A percentile compares a stretch with the other conserved stretches of the same genome.
phyloP scores from a whole-genome alignment of 2,113 vertebrate genomes.

The Aptenodytes patagonicus region DNA sequence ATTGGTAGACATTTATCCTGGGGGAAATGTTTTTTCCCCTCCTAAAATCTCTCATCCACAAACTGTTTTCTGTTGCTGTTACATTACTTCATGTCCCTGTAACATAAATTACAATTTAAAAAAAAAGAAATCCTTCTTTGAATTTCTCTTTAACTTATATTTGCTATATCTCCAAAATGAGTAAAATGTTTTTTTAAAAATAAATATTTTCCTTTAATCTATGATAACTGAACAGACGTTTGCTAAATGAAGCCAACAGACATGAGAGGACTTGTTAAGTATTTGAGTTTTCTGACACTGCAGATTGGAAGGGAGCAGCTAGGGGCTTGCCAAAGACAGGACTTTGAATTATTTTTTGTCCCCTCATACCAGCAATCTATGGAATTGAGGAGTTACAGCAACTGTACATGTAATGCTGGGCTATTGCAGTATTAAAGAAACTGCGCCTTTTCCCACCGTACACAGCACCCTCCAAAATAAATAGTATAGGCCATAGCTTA shows the following conservation, averaged over 20 bases:
- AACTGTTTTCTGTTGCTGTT: neutral
- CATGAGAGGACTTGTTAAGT: constrained; percentile 58
- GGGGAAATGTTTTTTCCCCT: neutral
- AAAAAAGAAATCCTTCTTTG: neutral
- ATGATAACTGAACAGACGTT: constrained; percentile 57
- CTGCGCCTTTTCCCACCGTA: neutral
- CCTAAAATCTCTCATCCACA: neutral
- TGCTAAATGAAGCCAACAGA: constrained; percentile 60
- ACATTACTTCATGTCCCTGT: neutral
- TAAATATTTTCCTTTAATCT: constrained; percentile 63
- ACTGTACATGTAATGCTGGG: neutral
- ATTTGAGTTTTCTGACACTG: constrained; percentile 65
- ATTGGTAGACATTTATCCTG: neutral
- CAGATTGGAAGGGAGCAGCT: constrained; percentile 53
- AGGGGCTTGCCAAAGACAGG: constrained; percentile 44
- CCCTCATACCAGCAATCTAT: neutral
- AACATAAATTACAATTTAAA: neutral
- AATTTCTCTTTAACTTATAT: constrained; percentile 8
- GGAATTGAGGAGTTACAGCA: neutral
- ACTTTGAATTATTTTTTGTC: neutral
- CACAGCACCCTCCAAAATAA: neutral
- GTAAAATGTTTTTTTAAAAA: neutral
- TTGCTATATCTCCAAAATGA: constrained; percentile 2
- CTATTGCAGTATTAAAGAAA: neutral
- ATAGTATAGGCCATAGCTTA: neutral